A percentile compares a stretch with the other conserved stretches of the same genome.
These are phyloP conservation scores for Diabrotica undecimpunctata DNA, from an alignment of 1,140 invertebrate species.

Conservation along the genomic window DNA sequence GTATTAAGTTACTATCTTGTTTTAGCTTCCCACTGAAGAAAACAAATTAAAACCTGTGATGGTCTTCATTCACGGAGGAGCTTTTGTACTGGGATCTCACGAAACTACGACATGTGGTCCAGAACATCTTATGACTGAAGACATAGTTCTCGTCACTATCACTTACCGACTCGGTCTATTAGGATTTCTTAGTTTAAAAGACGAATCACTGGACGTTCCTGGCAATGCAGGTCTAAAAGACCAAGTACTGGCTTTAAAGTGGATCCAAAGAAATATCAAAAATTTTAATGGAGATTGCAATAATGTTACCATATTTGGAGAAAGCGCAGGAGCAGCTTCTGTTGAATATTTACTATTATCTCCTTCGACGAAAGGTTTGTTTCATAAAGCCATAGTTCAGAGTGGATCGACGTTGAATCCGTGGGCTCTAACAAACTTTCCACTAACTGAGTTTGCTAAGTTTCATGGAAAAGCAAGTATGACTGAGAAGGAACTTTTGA, in stretches of 20 bases:
- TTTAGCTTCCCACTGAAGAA: too few species aligned
- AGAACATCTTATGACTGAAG: conserved; percentile 61
- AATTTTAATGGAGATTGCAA: conserved; percentile 51
- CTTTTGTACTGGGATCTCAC: conserved; percentile 56
- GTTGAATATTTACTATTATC: conserved; percentile 39
- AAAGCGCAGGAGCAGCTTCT: conserved; percentile 51
- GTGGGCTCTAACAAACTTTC: conserved; percentile 19
- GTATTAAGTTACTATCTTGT: too few species aligned
- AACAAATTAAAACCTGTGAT: conserved; percentile 51
- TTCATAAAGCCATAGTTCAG: conserved; percentile 58
- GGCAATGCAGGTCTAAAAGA: conserved; percentile 64
- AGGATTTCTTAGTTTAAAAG: conserved; percentile 46
- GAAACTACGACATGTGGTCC: conserved; percentile 54
- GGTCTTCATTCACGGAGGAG: conserved; percentile 64
- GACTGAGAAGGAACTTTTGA: conserved; percentile 1
- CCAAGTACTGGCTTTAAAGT: conserved; percentile 55
- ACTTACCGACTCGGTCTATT: conserved; percentile 53
- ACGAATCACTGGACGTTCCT: conserved; percentile 46
- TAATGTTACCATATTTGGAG: conserved; percentile 51
- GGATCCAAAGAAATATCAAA: conserved; percentile 55
- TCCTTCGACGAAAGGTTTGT: conserved; percentile 48
- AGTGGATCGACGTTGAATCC: conserved; percentile 55
- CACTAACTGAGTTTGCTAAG: too few species aligned
- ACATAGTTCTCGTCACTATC: conserved; percentile 51
- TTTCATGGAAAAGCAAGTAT: neutral